These are phyloP conservation scores for Chunga burmeisteri DNA, from an alignment of 2,113 vertebrate species.

Conservation along the genomic window DNA sequence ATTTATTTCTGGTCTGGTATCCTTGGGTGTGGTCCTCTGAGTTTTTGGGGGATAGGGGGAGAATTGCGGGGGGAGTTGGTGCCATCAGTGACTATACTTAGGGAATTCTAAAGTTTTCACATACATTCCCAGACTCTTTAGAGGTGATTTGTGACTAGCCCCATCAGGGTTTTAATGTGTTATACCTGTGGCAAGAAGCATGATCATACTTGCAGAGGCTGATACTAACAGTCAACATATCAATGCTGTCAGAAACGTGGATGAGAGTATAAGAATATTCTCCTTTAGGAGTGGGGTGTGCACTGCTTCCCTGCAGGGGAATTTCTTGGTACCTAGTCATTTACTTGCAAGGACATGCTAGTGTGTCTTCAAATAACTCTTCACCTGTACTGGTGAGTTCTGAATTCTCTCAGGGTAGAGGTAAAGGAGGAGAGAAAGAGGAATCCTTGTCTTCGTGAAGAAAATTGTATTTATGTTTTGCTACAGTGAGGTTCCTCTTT, in stretches of 20 bases:
- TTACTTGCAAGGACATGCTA: conserved; percentile 27
- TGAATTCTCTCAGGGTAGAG: neutral
- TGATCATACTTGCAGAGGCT: neutral
- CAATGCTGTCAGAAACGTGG: neutral
- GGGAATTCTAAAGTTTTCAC: neutral
- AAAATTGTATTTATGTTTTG: neutral
- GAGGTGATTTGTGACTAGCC: neutral
- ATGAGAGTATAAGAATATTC: neutral
- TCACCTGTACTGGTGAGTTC: neutral
- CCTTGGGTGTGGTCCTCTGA: neutral
- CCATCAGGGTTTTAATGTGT: neutral
- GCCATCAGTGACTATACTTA: neutral
- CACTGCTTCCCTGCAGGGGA: conserved; percentile 2
- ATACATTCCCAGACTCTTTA: neutral
- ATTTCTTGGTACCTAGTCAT: conserved; percentile 27
- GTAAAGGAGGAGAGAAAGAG: neutral
- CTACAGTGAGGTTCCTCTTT: neutral
- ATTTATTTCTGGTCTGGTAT: neutral
- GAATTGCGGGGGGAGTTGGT: too few species aligned
- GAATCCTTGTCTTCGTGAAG: neutral
- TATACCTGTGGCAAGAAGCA: neutral
- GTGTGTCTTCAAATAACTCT: neutral
- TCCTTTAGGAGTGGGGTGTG: neutral
- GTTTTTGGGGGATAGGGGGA: neutral
- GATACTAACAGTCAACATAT: neutral